Base-by-base conservation (phyloP, 2,888 invertebrate species). In the Pseudoips prasinana region DNA sequence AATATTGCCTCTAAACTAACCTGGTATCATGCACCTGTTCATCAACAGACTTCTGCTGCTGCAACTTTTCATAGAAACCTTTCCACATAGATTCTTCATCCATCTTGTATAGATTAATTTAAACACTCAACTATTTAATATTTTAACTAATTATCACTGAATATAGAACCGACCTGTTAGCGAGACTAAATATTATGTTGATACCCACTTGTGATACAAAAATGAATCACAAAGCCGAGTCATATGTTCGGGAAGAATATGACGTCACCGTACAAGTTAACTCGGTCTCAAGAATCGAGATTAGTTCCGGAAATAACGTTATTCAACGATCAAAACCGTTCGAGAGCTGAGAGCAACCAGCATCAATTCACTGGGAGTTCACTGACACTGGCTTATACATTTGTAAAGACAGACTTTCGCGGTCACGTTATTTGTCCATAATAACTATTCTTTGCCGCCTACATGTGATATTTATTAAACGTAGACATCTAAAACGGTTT, bases 31-130 rank as follows among this genome's bases (percentile, higher is more conserved):
- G 94, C 43, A 91, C 92, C 42, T 90, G 90, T 46, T 92, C 91
- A 29, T 92, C 90, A 32, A 84, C 62, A 35, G 92, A 91, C 69
- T 91, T 91, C 54, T 92, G 91, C 39, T 91, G 90, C 53, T 92
- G 91, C 41, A 93, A 71, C 63, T 92, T 92, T 33, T 92, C 92
- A 61, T 93, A 94, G 64, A 94, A 92, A 40, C 90, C 91, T 78
- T 92, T 94, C 94, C 94, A 94, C 94, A 95, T 94, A 7, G 90
- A 85, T 66, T 95, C 94, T 78, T 95, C 94, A 76, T 92, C 90
- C 91, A 84, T 89, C 56, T 53, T 71, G 38, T 28, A 24, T 23
- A 46, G 23, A 39, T 36, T 33, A 32, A 35, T n/a, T 11, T 29
- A 29, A 25, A 39, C 17, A 27, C 38, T 24, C 22, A 20, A 14